Percentiles rank a stretch among this genome's conserved stretches.
These are phyloP conservation scores for Cataglyphis hispanica DNA, from an alignment of 1,140 invertebrate species.

Conservation along the genomic window DNA sequence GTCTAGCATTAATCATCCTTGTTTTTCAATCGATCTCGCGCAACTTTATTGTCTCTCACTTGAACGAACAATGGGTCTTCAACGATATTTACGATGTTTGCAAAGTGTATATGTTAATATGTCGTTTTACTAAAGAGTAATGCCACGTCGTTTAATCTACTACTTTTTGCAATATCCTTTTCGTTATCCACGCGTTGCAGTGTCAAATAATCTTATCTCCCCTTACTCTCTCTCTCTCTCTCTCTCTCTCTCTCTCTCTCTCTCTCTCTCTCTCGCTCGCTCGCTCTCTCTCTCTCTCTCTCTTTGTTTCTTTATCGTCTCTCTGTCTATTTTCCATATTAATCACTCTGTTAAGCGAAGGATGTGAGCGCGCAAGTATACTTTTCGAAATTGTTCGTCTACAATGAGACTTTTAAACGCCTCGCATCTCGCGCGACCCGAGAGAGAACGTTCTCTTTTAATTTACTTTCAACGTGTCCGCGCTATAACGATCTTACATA, in stretches of 20 bases:
- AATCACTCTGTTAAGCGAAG: neutral
- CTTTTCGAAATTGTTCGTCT: neutral
- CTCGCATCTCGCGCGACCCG: neutral
- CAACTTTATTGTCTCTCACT: neutral
- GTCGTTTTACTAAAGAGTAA: neutral
- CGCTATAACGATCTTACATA: constrained; percentile 38
- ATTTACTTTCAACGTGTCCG: constrained; percentile 31
- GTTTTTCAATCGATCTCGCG: neutral
- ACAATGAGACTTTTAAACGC: constrained; percentile 29
- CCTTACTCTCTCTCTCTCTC: neutral
- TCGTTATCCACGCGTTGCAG: neutral
- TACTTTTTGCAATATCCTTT: neutral
- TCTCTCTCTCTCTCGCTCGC: neutral
- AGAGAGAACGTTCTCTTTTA: constrained; percentile 17
- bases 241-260: neutral
- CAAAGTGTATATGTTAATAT: neutral
- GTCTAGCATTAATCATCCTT: constrained; percentile 29
- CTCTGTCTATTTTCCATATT: neutral
- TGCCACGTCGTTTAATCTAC: neutral
- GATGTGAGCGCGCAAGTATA: neutral
- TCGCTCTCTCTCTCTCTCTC: no score
- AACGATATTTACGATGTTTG: constrained; percentile 1
- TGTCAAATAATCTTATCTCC: constrained; percentile 7
- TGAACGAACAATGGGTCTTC: neutral
- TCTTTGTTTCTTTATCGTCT: no score